Evolutionary conservation across 2,888 invertebrate genomes (phyloP).

Genomic region (Osedax frankpressi): DNA sequence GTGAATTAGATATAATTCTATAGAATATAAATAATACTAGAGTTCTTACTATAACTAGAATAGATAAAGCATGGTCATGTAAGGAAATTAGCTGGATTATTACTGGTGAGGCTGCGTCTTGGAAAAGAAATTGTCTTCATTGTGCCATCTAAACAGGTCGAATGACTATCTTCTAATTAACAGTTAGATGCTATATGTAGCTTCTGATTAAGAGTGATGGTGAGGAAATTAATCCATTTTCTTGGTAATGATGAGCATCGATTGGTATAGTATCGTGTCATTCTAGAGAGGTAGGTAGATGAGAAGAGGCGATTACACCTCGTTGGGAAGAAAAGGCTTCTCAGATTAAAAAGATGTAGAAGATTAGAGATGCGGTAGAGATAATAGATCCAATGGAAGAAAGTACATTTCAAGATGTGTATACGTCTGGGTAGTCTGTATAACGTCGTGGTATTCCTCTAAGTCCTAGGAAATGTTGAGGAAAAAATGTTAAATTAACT

Average conservation of each 20-base stretch:
- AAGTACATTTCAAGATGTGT: constrained; percentile 30
- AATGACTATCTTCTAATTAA: constrained; percentile 23
- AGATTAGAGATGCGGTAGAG: constrained; percentile 26
- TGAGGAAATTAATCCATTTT: constrained; percentile 24
- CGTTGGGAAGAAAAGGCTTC: constrained; percentile 31
- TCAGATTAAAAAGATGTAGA: constrained; percentile 31
- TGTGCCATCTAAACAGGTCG: constrained; percentile 27
- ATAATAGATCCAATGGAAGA: constrained; percentile 31
- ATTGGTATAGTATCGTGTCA: constrained; percentile 28
- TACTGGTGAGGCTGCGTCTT: constrained; percentile 32
- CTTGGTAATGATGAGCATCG: constrained; percentile 28
- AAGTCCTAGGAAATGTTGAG: constrained; percentile 63
- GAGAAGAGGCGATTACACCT: constrained; percentile 22
- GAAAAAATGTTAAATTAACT: constrained; percentile 68
- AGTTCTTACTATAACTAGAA: constrained; percentile 31
- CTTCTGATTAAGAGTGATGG: constrained; percentile 18
- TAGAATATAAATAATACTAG: constrained; percentile 30
- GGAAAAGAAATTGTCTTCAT: constrained; percentile 31
- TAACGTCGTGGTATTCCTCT: constrained; percentile 64
- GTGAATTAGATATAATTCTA: constrained; percentile 23
- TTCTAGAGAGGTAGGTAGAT: constrained; percentile 27
- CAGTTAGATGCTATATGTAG: constrained; percentile 26
- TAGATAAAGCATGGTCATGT: constrained; percentile 35
- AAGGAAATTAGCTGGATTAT: constrained; percentile 35
- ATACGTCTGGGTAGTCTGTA: constrained; percentile 60